Conservation (phyloP, 2,113 vertebrate species). For the Peromyscus leucopus region DNA sequence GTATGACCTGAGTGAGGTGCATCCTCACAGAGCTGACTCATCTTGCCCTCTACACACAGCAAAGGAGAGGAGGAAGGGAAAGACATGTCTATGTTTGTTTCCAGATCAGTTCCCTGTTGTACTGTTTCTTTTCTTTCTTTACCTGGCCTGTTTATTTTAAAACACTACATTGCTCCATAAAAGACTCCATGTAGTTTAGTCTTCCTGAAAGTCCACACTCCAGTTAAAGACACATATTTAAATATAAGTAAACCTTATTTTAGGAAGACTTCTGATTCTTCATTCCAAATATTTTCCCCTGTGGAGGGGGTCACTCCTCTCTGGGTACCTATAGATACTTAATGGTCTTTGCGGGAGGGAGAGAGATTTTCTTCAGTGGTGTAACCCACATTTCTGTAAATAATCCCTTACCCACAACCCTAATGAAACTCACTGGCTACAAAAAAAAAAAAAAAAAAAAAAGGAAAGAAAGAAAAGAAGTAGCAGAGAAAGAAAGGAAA, state of each 20-base stretch:
- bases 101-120: not conserved
- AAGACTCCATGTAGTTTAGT: not conserved
- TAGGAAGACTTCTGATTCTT: not conserved
- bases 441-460: no score
- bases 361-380: not conserved
- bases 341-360: not conserved
- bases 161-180: not conserved
- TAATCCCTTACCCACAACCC: not conserved
- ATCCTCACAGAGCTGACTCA: not conserved
- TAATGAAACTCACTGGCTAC: not conserved
- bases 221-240: not conserved
- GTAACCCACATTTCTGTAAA: not conserved
- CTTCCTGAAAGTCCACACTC: not conserved
- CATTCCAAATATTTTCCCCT: not conserved
- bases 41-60: not conserved
- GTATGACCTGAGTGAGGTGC: not conserved
- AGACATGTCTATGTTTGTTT: not conserved
- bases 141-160: not conserved
- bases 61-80: conserved; percentile 28
- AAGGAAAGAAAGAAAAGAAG: not conserved
- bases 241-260: conserved; percentile 1
- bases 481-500: not conserved
- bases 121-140: not conserved
- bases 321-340: not conserved
- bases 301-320: not conserved